Conservation (phyloP, 2,888 invertebrate genomes). For the Gonocerus acuteangulatus region DNA sequence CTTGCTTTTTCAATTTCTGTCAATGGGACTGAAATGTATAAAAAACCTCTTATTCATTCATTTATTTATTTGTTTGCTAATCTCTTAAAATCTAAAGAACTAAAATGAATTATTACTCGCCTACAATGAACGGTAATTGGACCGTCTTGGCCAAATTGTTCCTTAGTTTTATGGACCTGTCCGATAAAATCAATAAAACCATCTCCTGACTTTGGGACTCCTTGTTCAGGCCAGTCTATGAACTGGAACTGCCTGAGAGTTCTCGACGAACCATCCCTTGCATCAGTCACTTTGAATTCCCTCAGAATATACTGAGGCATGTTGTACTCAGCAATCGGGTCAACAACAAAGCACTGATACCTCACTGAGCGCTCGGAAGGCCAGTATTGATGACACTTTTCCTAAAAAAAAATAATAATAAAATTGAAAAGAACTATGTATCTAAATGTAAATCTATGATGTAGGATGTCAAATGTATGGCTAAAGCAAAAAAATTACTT, state of each 20-base stretch:
- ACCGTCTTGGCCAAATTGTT: constrained; percentile 98
- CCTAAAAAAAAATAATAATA: constrained; percentile 55
- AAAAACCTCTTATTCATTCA: too few species aligned
- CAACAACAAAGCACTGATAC: constrained; percentile 96
- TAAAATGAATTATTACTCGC: too few species aligned
- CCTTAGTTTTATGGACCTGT: constrained; percentile 99
- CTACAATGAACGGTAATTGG: constrained; percentile 98
- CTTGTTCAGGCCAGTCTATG: constrained; percentile 93
- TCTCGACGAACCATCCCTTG: constrained; percentile 90
- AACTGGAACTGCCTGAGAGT: constrained; percentile 95
- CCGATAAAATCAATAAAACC: constrained; percentile 99
- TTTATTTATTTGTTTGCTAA: too few species aligned
- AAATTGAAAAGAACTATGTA: not conserved
- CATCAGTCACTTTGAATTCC: constrained; percentile 98
- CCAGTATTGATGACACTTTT: constrained; percentile 99
- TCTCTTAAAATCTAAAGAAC: too few species aligned
- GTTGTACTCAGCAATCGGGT: constrained; percentile 98
- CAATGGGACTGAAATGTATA: too few species aligned
- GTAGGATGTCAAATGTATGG: too few species aligned
- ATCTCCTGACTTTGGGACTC: constrained; percentile 95
- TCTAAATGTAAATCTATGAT: too few species aligned
- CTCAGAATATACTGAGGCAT: constrained; percentile 98
- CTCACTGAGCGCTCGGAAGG: constrained; percentile 94
- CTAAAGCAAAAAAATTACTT: too few species aligned
- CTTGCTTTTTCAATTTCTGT: too few species aligned